These are phyloP conservation scores for Pterocles burchelli DNA, from an alignment of 2,113 vertebrate species.

Conservation along the genomic window DNA sequence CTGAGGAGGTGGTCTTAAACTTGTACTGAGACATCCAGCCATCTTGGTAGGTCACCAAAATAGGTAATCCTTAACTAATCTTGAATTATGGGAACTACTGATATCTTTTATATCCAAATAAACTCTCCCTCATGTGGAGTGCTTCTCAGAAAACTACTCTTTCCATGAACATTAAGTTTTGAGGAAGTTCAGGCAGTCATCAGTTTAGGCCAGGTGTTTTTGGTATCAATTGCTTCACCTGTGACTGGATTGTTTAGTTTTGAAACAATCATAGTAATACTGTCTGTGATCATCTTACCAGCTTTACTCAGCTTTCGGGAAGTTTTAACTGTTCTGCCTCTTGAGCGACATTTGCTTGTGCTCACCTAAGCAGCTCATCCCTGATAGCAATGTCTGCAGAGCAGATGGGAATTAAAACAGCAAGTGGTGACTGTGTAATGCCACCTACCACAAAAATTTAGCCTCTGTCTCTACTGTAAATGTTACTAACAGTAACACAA, in stretches of 20 bases:
- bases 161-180: not conserved
- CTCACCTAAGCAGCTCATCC: not conserved
- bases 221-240: not conserved
- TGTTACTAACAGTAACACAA: not conserved
- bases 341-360: not conserved
- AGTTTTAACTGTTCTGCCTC: not conserved
- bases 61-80: not conserved
- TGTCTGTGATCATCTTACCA: not conserved
- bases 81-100: not conserved
- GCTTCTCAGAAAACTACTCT: not conserved
- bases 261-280: not conserved
- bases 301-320: not conserved
- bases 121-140: not conserved
- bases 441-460: not conserved
- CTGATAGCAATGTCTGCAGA: not conserved
- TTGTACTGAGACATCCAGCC: not conserved
- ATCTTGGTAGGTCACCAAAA: not conserved
- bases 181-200: not conserved
- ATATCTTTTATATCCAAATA: not conserved
- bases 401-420: not conserved
- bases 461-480: not conserved
- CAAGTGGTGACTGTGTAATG: not conserved
- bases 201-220: not conserved
- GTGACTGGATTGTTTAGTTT: not conserved
- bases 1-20: not conserved